Conservation (phyloP, 2,113 vertebrate species). For the Lagopus muta region DNA sequence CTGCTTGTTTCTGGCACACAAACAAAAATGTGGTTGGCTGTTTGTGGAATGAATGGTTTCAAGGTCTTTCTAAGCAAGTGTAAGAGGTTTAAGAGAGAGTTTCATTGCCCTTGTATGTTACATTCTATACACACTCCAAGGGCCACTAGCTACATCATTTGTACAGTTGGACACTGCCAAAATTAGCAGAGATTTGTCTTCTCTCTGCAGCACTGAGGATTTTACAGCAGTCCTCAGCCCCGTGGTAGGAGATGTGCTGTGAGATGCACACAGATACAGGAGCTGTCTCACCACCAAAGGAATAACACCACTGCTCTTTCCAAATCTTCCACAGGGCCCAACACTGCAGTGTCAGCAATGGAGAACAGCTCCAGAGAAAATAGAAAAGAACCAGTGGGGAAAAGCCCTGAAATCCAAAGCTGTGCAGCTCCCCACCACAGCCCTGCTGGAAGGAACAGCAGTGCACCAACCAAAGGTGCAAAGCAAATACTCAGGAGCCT, state of each 20-base stretch:
- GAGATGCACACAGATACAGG: neutral
- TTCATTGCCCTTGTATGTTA: neutral
- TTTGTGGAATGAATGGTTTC: neutral
- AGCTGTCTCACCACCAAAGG: neutral
- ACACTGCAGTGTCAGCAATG: rapidly evolving
- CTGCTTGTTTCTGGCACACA: neutral
- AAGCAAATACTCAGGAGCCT: neutral
- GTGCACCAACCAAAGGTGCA: neutral
- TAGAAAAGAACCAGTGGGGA: neutral
- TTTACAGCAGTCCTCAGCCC: neutral
- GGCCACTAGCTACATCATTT: neutral
- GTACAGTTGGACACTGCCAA: neutral
- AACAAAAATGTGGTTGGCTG: neutral
- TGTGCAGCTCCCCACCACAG: rapidly evolving
- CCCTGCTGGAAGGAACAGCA: neutral
- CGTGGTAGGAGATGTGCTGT: neutral
- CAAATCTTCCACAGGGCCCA: slow-evolving; percentile 1
- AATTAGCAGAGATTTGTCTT: neutral
- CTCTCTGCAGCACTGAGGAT: neutral
- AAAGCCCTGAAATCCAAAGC: neutral
- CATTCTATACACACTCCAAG: neutral
- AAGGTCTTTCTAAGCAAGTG: neutral
- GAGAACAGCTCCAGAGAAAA: neutral
- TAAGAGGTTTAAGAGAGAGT: neutral
- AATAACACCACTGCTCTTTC: neutral